Evolutionary conservation across 2,888 invertebrate species (phyloP).

Genomic region (Patella ulyssiponensis): DNA sequence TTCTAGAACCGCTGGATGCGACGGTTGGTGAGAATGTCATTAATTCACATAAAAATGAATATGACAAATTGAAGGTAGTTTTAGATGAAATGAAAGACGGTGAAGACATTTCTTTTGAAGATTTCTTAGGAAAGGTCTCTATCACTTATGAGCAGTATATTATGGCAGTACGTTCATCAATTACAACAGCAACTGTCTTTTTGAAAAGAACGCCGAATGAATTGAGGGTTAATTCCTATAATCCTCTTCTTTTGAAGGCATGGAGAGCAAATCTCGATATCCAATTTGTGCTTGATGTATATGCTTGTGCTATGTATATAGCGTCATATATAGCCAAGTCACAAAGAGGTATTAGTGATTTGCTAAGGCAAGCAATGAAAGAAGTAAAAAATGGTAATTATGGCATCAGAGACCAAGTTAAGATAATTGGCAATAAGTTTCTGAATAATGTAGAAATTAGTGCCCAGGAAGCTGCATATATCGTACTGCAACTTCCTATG

Average conservation of each 20-base stretch:
- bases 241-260: constrained; percentile 14
- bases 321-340: constrained; percentile 43
- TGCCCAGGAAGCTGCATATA: constrained; percentile 56
- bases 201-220: constrained; percentile 27
- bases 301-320: no score
- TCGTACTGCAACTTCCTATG: no score
- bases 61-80: neutral
- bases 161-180: constrained; percentile 3
- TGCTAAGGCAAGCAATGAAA: constrained; percentile 36
- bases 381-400: constrained; percentile 36
- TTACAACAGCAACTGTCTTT: constrained; percentile 23
- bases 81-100: no score
- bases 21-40: no score
- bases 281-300: no score
- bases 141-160: constrained; percentile 15
- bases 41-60: no score
- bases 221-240: constrained; percentile 31
- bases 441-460: constrained; percentile 41
- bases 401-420: constrained; percentile 35
- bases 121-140: neutral
- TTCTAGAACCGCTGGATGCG: no score
- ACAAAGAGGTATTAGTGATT: constrained; percentile 44
- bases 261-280: no score
- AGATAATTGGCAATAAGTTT: no score
- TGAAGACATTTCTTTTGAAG: neutral